Base-by-base conservation (phyloP, 2,113 vertebrate species). In the Puma concolor region DNA sequence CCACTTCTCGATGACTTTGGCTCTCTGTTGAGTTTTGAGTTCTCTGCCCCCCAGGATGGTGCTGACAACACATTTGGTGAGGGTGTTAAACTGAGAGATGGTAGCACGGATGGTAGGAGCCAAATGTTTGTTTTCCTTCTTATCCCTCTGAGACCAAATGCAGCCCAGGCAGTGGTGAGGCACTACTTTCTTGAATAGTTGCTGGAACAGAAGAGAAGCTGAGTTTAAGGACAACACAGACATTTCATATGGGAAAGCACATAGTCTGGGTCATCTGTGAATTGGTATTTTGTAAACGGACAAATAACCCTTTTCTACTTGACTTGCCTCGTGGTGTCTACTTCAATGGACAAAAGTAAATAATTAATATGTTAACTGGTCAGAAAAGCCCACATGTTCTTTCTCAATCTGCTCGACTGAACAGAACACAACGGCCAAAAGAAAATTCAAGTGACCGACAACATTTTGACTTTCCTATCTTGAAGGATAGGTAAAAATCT, bases 111-210 rank as follows among this genome's bases (percentile, higher is more conserved):
- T 98, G 16, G 99, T 99, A 57, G 99, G 99, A 11, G 99, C 99
- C 64, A 99, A 98, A 90, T 99, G 99, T 92, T 99, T 99, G 98
- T 99, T 99, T 94, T 99, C 99, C 96, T 99, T 99, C 98, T 99
- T 99, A 76, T 99, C 99, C 86, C 99, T 99, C 91, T 89, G 99
- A 79, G 99, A 99, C 99, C 99, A 99, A 97, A 99, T 99, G 82
- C 99, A 99, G 94, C 99, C 99, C 98, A 99, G 97, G 95, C 99
- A 99, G 98, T 99, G 99, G 98, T 99, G 99, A 33, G 99, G 99
- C 36, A 99, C 99, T 0, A 99, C 99, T 94, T 99, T 99, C 98
- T 99, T 99, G 98, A 99, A 99, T 17, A 99, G 99, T 97, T 99
- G 98, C 99, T 99, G 90, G 92, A 98, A 96, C 52, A 97, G 97